Percentiles rank a stretch among this genome's conserved stretches.
phyloP scores from a whole-genome alignment of 2,113 vertebrate species.

The Scomber japonicus region DNA sequence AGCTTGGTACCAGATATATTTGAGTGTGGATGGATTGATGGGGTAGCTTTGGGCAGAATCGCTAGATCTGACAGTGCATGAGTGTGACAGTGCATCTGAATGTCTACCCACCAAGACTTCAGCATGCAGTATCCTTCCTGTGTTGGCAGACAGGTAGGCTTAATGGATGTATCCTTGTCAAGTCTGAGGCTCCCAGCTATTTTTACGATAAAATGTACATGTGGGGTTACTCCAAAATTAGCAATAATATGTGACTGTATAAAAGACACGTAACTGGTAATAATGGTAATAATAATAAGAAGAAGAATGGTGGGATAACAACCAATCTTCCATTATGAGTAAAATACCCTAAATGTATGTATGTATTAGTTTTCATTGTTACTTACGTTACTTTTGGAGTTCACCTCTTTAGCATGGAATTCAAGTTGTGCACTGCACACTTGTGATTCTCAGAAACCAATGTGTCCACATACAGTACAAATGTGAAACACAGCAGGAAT shows the following conservation, averaged over 20 bases:
- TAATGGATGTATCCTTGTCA: background rate
- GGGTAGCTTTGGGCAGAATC: constrained; percentile 37
- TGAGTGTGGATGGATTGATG: constrained; percentile 46
- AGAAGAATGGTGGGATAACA: background rate
- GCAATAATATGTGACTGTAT: too few species aligned
- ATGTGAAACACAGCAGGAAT: too few species aligned
- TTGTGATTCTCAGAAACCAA: too few species aligned
- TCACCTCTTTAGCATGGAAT: too few species aligned
- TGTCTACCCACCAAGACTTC: constrained; percentile 12
- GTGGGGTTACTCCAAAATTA: too few species aligned
- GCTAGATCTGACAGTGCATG: constrained; percentile 8
- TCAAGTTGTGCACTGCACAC: too few species aligned
- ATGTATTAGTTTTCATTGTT: too few species aligned
- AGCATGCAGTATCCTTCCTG: background rate
- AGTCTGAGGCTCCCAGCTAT: background rate
- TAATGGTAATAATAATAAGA: background rate
- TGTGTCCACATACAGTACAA: too few species aligned
- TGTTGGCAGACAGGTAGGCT: constrained; percentile 7
- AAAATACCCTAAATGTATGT: background rate
- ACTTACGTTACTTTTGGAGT: too few species aligned
- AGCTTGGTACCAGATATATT: constrained; percentile 53
- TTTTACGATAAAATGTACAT: too few species aligned
- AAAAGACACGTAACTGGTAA: too few species aligned
- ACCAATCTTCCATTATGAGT: background rate
- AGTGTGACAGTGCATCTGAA: constrained; percentile 11